Base-by-base conservation (phyloP, 2,888 invertebrate genomes). In the Andrena flavipes region DNA sequence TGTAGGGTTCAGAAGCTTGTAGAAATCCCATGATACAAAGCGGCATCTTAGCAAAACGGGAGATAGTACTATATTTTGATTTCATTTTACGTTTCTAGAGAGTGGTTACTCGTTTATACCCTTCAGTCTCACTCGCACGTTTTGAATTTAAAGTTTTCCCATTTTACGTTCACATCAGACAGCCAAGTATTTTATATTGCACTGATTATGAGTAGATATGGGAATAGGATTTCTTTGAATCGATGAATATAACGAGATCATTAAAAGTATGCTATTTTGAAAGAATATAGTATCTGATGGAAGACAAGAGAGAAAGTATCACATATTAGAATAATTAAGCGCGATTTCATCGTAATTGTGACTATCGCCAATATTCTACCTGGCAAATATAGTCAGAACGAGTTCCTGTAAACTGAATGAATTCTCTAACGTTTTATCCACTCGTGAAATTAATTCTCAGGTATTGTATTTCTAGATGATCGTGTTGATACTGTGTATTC, bases 1-100 rank as follows among this genome's bases (percentile, higher is more conserved):
- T 48, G 54, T 51, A 73, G 60, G 59, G 23, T 69, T 74, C 62
- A 35, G 33, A 70, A 70, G 77, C 70, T 70, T 73, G 72, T 64
- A 59, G 51, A 59, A 76, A 65, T 70, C 54, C 29, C 30, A 49
- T 49, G 60, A 63, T 67, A 48, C 59, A 56, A 59, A 56, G 23
- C 30, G 35, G 13, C 2, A 51, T 16, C 33, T 54, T 75, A 49
- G 16, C 2, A 35, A 63, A 76, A 54, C n/a, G 42, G 2, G 7
- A 2, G n/a, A 2, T 62, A 13, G 2, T n/a, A 13, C 13, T n/a
- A 8, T n/a, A 20, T 60, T 62, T 65, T 48, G n/a, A 68, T 64
- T 73, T 48, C 13, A 13, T 42, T 60, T 59, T 29, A 68, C 59
- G 35, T 60, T 1, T 30, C 64, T 10, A 20, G n/a, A 20, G 7